phyloP scores from a whole-genome alignment of 2,797 vertebrate species.

The Chiropotes sagulatus region DNA sequence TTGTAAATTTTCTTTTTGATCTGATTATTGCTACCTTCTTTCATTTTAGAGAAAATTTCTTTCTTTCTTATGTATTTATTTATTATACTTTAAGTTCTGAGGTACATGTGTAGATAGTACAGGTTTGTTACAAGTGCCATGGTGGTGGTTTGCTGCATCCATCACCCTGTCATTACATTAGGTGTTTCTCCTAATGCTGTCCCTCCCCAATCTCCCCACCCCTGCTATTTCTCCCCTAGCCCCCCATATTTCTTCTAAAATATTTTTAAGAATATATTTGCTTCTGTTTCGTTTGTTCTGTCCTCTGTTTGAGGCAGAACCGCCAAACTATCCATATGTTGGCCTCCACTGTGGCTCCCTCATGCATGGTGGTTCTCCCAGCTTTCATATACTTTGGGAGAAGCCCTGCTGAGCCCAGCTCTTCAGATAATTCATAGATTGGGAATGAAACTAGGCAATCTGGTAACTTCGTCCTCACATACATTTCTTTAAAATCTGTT shows the following conservation, averaged over 20 bases:
- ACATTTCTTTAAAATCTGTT: background rate
- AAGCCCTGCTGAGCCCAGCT: background rate
- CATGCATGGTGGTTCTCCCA: background rate
- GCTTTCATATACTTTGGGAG: background rate
- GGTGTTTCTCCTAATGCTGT: too few species aligned
- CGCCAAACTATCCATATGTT: background rate
- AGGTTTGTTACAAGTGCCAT: too few species aligned
- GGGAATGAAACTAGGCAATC: background rate
- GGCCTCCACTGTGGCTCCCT: background rate
- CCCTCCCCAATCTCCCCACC: too few species aligned
- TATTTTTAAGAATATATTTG: background rate
- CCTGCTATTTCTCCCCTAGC: too few species aligned
- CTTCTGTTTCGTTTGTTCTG: background rate
- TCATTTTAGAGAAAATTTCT: background rate
- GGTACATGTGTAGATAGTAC: too few species aligned
- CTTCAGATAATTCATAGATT: background rate
- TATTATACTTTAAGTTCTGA: too few species aligned
- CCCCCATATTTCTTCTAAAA: background rate
- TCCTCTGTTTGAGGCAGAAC: background rate
- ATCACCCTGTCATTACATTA: too few species aligned
- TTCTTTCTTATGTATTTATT: too few species aligned
- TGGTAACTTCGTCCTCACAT: background rate
- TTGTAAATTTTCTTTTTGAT: background rate
- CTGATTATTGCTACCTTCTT: background rate
- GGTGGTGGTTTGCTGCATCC: too few species aligned